phyloP scores from a whole-genome alignment of 2,888 invertebrate species.

The Poecilobothrus nobilitatus region DNA sequence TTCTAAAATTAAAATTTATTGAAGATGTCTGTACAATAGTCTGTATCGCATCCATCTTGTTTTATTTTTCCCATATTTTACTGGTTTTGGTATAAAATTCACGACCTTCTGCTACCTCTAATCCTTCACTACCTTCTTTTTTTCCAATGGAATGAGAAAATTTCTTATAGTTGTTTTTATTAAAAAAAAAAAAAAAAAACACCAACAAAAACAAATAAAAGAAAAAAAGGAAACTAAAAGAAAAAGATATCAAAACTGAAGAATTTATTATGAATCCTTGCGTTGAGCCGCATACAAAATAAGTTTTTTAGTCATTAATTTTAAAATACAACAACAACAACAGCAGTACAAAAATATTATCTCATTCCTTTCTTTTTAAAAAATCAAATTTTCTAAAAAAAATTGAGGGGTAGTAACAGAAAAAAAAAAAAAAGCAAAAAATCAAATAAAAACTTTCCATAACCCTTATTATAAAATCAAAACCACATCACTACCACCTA shows the following conservation, averaged over 20 bases:
- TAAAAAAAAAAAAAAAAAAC: background rate
- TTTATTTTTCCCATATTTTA: background rate
- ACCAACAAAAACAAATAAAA: no score
- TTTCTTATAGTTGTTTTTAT: background rate
- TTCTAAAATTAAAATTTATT: background rate
- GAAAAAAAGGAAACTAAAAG: background rate
- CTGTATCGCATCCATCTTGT: background rate
- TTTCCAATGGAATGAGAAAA: background rate
- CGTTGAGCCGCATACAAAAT: constrained; percentile 24
- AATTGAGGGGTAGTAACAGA: no score
- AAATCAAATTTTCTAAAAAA: background rate
- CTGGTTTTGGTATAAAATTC: no score
- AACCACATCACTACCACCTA: constrained; percentile 10
- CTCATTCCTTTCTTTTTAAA: background rate
- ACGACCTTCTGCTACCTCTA: no score
- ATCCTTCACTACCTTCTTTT: background rate
- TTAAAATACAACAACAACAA: constrained; percentile 9
- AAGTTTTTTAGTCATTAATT: constrained; percentile 25
- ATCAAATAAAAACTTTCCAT: background rate
- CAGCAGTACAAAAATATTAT: background rate
- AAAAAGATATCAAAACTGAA: background rate
- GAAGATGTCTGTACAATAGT: background rate
- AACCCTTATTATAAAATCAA: no score
- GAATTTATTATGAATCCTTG: constrained; percentile 13
- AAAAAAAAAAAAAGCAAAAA: background rate